Evolutionary conservation across 2,797 vertebrate genomes (phyloP), one percentile per base, ranked within the genome.

Genomic region (Brachyalestes nurse): DNA sequence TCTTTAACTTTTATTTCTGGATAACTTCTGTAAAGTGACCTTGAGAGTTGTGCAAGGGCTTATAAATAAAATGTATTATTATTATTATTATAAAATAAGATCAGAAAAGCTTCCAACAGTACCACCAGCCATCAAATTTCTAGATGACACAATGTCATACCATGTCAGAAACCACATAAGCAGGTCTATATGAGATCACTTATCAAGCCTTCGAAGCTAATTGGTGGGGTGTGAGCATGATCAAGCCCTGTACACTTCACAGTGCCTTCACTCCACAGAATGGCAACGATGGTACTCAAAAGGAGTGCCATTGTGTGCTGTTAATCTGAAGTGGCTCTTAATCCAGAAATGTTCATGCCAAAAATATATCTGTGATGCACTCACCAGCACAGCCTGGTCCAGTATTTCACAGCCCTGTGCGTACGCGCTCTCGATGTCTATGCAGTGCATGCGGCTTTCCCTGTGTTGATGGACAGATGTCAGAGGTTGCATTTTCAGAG

Each of bases 361-460:
- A 67, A 34, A 19, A 16, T 16, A 34, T 14, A 16, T 12, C 19
- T 19, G 19, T 70, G n/a, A 47, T 12, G 28, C 51, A 5, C 95
- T 91, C 89, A 97, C 97, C 96, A 96, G 92, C 66, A 97, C 95
- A 0, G 96, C 95, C 85, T 97, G 96, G 90, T 98, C 96, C 92
- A 98, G 87, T 83, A 96, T 95, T 90, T 97, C 95, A 77, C 97
- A 98, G 42, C 96, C 96, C 83, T 97, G 96, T 77, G 94, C 88
- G n/a, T 97, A 97, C 0, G 97, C 97, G 0, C 96, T 97, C 90
- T 97, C 96, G 8, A 97, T 96, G 82, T 98, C 96, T 12, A 98
- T 96, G 89, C 96, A 97, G 89, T 97, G 96, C 0, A 94, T 95
- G 0, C 96, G 92, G 88, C 95, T 95, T 90, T 97, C 96, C 87